Percentiles rank a stretch among this genome's conserved stretches.
These are phyloP conservation scores for Euschistus heros DNA, from an alignment of 1,140 invertebrate genomes.

Conservation along the genomic window DNA sequence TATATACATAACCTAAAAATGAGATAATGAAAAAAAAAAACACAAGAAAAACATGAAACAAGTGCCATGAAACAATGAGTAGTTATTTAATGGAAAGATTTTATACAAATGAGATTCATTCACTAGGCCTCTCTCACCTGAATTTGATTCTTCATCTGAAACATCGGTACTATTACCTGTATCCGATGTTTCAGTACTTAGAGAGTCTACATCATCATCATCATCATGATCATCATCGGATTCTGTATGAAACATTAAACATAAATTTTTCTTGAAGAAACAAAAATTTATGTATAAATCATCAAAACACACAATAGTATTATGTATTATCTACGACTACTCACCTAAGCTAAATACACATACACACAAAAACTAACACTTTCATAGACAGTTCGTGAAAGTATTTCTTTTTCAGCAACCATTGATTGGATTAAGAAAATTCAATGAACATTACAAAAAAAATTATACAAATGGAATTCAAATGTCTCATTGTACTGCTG, in stretches of 20 bases:
- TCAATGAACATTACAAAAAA: too few species aligned
- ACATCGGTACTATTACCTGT: constrained; percentile 24
- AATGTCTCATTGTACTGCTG: too few species aligned
- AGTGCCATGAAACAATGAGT: too few species aligned
- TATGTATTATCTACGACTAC: too few species aligned
- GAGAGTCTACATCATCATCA: constrained; percentile 24
- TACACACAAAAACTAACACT: too few species aligned
- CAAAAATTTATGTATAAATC: background rate
- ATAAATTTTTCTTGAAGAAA: background rate
- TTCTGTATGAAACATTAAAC: constrained; percentile 15
- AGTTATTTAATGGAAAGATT: too few species aligned
- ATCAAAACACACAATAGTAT: background rate
- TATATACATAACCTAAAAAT: too few species aligned
- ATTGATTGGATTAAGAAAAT: too few species aligned
- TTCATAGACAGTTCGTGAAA: background rate
- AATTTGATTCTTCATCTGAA: constrained; percentile 21
- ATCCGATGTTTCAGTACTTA: constrained; percentile 26
- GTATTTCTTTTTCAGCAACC: background rate
- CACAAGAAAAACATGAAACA: constrained; percentile 2
- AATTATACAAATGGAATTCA: too few species aligned
- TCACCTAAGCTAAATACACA: too few species aligned
- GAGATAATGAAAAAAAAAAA: too few species aligned
- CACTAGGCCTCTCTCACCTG: constrained; percentile 18
- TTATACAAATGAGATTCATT: too few species aligned
- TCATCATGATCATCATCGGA: constrained; percentile 19